Percentiles rank a stretch among this genome's conserved stretches.
These are phyloP conservation scores for Gymnosoma rotundatum DNA, from an alignment of 2,888 invertebrate species.

Conservation along the genomic window DNA sequence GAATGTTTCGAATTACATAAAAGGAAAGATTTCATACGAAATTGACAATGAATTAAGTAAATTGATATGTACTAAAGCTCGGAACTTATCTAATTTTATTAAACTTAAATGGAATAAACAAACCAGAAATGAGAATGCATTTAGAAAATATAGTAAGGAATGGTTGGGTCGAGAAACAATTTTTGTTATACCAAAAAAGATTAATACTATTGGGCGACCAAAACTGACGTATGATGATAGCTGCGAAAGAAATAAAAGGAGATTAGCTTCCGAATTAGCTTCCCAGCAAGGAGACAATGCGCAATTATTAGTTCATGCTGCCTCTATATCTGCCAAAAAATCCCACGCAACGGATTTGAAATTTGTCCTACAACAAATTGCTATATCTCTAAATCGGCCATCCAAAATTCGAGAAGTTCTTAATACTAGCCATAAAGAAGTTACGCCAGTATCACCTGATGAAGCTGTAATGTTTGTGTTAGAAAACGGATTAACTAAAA, in stretches of 20 bases:
- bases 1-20: slow-evolving; percentile 33
- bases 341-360: slow-evolving; percentile 39
- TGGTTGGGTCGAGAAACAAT: slow-evolving; percentile 21
- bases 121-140: slow-evolving; percentile 29
- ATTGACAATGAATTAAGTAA: slow-evolving; percentile 44
- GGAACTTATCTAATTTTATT: slow-evolving; percentile 43
- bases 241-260: slow-evolving; percentile 43
- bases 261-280: slow-evolving; percentile 44
- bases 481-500: slow-evolving; percentile 36
- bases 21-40: slow-evolving; percentile 34
- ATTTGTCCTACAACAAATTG: slow-evolving; percentile 37
- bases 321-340: slow-evolving; percentile 40
- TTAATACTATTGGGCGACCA: slow-evolving; percentile 4
- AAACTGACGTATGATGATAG: slow-evolving; percentile 8
- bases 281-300: slow-evolving; percentile 46
- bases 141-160: slow-evolving; percentile 27
- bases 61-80: slow-evolving; percentile 44
- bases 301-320: slow-evolving; percentile 43
- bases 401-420: slow-evolving; percentile 44
- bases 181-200: slow-evolving; percentile 27
- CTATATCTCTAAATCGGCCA: slow-evolving; percentile 28
- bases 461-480: slow-evolving; percentile 31
- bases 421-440: slow-evolving; percentile 38
- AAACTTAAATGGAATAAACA: slow-evolving; percentile 40
- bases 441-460: slow-evolving; percentile 38